Conservation (phyloP, 2,113 vertebrate genomes). For the Cavia aperea region DNA sequence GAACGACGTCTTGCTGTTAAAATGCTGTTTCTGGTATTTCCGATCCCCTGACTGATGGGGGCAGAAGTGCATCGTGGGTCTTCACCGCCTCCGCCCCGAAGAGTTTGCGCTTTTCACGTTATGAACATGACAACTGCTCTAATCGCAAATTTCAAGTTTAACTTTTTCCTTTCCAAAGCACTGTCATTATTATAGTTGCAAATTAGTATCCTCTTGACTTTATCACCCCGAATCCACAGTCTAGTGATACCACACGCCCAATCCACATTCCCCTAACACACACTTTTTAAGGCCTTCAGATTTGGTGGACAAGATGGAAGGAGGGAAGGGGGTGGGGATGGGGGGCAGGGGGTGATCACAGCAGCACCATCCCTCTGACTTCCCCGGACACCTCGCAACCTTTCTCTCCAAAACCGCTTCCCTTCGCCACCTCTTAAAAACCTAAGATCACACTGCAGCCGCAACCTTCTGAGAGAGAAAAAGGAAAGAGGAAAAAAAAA, state of each 20-base stretch:
- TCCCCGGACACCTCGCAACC: conserved; percentile 53
- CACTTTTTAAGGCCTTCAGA: conserved; percentile 72
- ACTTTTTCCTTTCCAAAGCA: conserved; percentile 79
- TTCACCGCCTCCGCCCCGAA: conserved; percentile 71
- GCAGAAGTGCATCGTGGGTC: conserved; percentile 72
- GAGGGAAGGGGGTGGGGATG: conserved; percentile 40
- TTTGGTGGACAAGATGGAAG: conserved; percentile 46
- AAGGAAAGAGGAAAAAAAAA: background rate
- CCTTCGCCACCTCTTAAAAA: conserved; percentile 61
- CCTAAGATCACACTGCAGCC: conserved; percentile 69
- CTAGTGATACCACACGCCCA: background rate
- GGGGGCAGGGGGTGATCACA: conserved; percentile 65
- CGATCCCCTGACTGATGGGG: background rate
- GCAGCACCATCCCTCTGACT: conserved; percentile 67
- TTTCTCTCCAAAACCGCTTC: conserved; percentile 69
- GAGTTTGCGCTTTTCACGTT: conserved; percentile 81
- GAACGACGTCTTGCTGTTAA: conserved; percentile 36
- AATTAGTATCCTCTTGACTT: conserved; percentile 64
- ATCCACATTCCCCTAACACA: conserved; percentile 27
- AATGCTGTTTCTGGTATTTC: conserved; percentile 47
- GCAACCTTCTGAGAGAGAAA: conserved; percentile 59
- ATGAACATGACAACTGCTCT: conserved; percentile 86
- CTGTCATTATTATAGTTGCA: conserved; percentile 71
- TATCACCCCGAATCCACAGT: background rate
- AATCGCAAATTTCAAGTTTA: conserved; percentile 89